phyloP scores from a whole-genome alignment of 1,140 invertebrate genomes.

The Drosophila ohnishii region DNA sequence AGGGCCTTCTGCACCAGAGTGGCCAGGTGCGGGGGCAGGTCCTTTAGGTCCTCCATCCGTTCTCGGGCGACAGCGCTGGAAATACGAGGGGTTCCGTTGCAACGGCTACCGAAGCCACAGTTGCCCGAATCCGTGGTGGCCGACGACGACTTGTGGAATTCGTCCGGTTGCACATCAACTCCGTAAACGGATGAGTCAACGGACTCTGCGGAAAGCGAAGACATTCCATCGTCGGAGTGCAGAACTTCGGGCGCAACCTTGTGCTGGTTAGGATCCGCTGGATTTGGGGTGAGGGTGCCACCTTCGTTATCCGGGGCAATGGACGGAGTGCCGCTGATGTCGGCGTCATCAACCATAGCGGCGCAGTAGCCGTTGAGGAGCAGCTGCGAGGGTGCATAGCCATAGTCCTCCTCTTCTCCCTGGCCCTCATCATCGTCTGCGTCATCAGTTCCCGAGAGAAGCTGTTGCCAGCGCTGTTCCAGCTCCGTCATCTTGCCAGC shows the following conservation, averaged over 20 bases:
- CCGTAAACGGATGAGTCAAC: conserved; percentile 78
- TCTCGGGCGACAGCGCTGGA: conserved; percentile 70
- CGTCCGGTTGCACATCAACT: conserved; percentile 50
- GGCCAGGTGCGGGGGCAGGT: conserved; percentile 76
- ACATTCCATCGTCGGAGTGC: conserved; percentile 77
- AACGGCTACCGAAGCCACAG: conserved; percentile 44
- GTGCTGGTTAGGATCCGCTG: conserved; percentile 44
- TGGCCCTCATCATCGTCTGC: conserved; percentile 14
- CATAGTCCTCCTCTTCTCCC: conserved; percentile 55
- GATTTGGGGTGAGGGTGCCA: conserved; percentile 57
- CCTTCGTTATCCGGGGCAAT: conserved; percentile 32
- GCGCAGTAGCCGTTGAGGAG: conserved; percentile 85
- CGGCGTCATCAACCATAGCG: conserved; percentile 83
- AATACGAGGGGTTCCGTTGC: conserved; percentile 54
- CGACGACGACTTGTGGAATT: conserved; percentile 67
- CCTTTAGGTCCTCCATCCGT: conserved; percentile 75
- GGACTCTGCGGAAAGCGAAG: conserved; percentile 73
- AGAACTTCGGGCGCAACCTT: conserved; percentile 14
- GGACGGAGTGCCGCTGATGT: conserved; percentile 27
- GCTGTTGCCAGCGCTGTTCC: conserved; percentile 83
- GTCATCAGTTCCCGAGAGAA: conserved; percentile 56
- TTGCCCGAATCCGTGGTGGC: conserved; percentile 75
- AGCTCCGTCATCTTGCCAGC: conserved; percentile 85
- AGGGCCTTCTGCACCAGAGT: conserved; percentile 75
- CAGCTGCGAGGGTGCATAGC: conserved; percentile 84